Base-by-base conservation (phyloP, 1,140 invertebrate genomes). In the Yoshiicerus persimilis region DNA sequence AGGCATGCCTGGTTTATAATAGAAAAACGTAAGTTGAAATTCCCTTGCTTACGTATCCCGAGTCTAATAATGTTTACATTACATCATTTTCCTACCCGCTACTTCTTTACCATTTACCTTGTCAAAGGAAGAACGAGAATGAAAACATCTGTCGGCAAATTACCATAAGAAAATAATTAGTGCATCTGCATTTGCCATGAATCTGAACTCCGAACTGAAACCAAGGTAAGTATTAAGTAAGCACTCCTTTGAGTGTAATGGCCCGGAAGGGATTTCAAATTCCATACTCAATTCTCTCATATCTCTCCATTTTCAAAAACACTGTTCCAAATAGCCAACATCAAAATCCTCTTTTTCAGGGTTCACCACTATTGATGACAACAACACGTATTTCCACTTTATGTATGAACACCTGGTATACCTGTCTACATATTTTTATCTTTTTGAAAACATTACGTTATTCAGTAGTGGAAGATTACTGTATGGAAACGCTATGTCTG, bases 101-200 rank as follows among this genome's bases (percentile, higher is more conserved):
- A 20, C 41, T 47, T 41, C 83, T 56, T 30, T 36, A 56, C 30
- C 83, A 84, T 84, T 47, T 47, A 84, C 83, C 83, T 84, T 84
- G 38, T 56, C 30, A 80, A 80, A 80, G 32, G 75, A 80, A 80
- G 66, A 70, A 70, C 66, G 75, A 80, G 75, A 80, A 80, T 80
- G 83, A 56, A 84, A 47, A 84, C 83, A 84, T 84, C 83, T 84
- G 83, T 84, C 83, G 83, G 83, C 23, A 84, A 56, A 84, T 84
- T 84, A 84, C 41, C 83, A 84, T 84, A 84, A 41, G 83, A 38
- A 84, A 84, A 84, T 84, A 84, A 84, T 84, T 84, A 84, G 83
- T 84, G 83, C 41, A 41, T 80, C 75, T 80, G 75, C 75, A 80
- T 80, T 80, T 80, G 75, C 75, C 75, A 80, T 80, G 75, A 80